Evolutionary conservation across 2,113 vertebrate species (phyloP).

Genomic region (Psettodes erumei): DNA sequence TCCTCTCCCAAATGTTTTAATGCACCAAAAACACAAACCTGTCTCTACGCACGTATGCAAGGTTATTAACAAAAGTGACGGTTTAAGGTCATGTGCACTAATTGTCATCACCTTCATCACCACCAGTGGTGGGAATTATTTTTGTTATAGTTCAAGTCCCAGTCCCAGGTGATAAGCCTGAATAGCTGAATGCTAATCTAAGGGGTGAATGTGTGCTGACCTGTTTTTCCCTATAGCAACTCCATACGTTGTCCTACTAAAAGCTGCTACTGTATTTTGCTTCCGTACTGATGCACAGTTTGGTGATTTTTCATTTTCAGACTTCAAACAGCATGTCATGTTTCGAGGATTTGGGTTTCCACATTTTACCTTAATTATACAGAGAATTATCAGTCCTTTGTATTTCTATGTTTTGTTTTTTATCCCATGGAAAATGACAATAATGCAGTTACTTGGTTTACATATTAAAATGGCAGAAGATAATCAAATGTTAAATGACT

Average conservation of each 20-base stretch:
- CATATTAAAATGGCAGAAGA: too few species aligned
- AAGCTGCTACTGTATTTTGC: too few species aligned
- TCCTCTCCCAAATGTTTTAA: background rate
- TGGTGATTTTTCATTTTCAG: too few species aligned
- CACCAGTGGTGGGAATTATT: background rate
- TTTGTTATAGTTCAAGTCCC: too few species aligned
- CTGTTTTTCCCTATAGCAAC: background rate
- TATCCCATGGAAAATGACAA: background rate
- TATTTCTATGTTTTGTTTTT: too few species aligned
- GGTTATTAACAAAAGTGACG: background rate
- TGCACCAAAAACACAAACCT: background rate
- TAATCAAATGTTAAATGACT: background rate
- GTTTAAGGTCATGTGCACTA: background rate
- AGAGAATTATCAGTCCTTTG: background rate
- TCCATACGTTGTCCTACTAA: background rate
- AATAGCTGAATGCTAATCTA: constrained; percentile 22
- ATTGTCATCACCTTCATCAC: background rate
- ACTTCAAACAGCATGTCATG: background rate
- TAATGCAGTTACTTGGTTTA: background rate
- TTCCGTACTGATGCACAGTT: too few species aligned
- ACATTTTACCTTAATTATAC: background rate
- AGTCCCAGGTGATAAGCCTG: constrained; percentile 19
- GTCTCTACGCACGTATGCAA: background rate
- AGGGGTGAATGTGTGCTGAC: constrained; percentile 1
- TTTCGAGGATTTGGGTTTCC: background rate